Evolutionary conservation across 2,888 invertebrate genomes (phyloP), one percentile per base, ranked within the genome.

Genomic region (Apomyelois bistriatella): DNA sequence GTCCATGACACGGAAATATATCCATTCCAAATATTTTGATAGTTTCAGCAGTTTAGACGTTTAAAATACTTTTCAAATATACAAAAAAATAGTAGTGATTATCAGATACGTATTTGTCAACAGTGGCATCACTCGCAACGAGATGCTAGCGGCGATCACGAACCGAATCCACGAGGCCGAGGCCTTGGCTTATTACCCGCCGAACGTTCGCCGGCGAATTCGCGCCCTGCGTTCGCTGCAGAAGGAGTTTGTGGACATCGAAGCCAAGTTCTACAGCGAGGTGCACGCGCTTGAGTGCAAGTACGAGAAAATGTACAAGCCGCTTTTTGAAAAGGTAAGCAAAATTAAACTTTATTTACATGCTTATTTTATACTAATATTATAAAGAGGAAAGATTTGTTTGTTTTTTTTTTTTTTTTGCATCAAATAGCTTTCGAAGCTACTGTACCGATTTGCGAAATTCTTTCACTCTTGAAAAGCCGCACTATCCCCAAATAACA

Each of bases 251-350:
- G 95, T 96, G 5, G 93, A 96, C 71, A 92, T 98, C 53, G 98
- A 99, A 83, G 95, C 97, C 0, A 94, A 97, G 74, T 98, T 99
- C 87, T 99, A 98, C 84, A 94, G 95, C 70, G 97, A 98, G 73
- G 96, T 99, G 38, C 98, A 99, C 76, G 94, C 94, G 16, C 91
- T 99, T 50, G 99, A 99, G 88, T 95, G 95, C 89, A 95, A 96
- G 83, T 98, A 97, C 80, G 95, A 96, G 72, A 92, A 93, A 64
- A 85, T 94, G 63, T 97, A 96, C 82, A 92, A 93, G 54, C 94
- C 95, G 1, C 81, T 95, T 41, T 96, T 95, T 83, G 95, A 96
- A 65, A 95, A 96, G 93, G 95, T 94, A 37, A 55, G 57, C 42
- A 0, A 3, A 17, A 35, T 22, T 9, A 10, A 9, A 9, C 12